Evolutionary conservation across 2,797 vertebrate species (phyloP), one percentile per base, ranked within the genome.

Genomic region (Lithobates sylvaticus): DNA sequence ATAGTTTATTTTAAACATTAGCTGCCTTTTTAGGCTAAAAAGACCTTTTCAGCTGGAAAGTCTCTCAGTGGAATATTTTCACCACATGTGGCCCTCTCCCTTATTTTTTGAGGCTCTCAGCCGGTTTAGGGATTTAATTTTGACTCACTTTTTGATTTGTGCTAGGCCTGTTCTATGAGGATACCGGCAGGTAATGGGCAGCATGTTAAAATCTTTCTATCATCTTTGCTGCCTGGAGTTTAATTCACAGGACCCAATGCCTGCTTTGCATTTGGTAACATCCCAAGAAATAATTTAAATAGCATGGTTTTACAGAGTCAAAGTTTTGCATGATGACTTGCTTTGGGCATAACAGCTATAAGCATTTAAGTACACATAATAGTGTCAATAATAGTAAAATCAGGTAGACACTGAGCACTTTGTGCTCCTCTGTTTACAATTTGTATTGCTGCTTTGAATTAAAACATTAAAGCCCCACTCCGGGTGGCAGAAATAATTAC

Each of bases 301-400:
- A 23, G 26, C 58, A 5, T 78, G 12, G 34, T 34, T 0, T 54
- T 74, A 7, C 21, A 18, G 69, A 54, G 27, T 2, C 13, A 27
- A 76, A 3, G 65, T 3, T 73, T 78, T 84, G 86, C 39, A 5
- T 10, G 36, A 39, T 73, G 81, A 10, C 47, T 50, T 81, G 50
- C 18, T 88, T 79, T 65, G 84, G 42, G 13, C 10, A 1, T 1
- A 29, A 12, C 3, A 26, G 39, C 70, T 69, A 79, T 65, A 36
- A 34, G 10, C 67, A 72, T 78, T 42, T 27, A 21, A 72, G 70
- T 32, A 36, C 27, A 78, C 12, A 78, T 16, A 27, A 64, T 26
- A 65, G 21, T 23, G 58, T 39, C 47, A 75, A 50, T n/a, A 74
- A 27, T 75, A 47, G 10, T 21, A 10, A 54, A 75, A 29, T 8